Evolutionary conservation across 2,888 invertebrate species (phyloP).

Genomic region (Venusia cambrica): DNA sequence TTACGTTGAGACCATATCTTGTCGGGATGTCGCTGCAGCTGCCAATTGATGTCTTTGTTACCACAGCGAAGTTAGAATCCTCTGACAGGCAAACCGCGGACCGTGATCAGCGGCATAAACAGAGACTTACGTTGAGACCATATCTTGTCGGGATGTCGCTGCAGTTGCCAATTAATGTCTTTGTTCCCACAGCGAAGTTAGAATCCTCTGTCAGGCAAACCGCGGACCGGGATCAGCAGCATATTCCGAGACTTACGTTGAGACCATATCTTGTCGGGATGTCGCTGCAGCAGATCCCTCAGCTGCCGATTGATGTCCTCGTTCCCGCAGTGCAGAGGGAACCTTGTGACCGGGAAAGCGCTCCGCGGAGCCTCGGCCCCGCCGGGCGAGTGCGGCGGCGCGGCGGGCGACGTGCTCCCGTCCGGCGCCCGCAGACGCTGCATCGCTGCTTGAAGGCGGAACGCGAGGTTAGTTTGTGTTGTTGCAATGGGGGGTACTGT

Average conservation of each 20-base stretch:
- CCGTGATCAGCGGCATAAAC: no score
- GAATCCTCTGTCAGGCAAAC: no score
- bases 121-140: no score
- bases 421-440: conserved; percentile 62
- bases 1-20: no score
- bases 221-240: no score
- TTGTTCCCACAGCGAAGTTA: no score
- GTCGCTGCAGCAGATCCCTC: conserved; percentile 89
- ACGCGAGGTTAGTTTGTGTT: conserved; percentile 28
- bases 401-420: conserved; percentile 36
- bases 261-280: conserved; percentile 84
- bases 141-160: no score
- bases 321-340: conserved; percentile 74
- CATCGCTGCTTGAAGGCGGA: conserved; percentile 60
- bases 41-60: no score
- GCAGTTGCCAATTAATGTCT: no score
- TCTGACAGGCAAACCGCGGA: no score
- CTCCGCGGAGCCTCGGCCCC: conserved; percentile 58
- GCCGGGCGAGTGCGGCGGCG: conserved; percentile 41
- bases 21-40: no score
- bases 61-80: no score
- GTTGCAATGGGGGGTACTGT: conserved; percentile 21
- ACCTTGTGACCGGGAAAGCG: conserved; percentile 67
- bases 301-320: conserved; percentile 86
- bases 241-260: conserved; percentile 60